A percentile compares a stretch with the other conserved stretches of the same genome.
Evolutionary conservation across 1,140 invertebrate species (phyloP).

Genomic region (Chrysomallon squamiferum): DNA sequence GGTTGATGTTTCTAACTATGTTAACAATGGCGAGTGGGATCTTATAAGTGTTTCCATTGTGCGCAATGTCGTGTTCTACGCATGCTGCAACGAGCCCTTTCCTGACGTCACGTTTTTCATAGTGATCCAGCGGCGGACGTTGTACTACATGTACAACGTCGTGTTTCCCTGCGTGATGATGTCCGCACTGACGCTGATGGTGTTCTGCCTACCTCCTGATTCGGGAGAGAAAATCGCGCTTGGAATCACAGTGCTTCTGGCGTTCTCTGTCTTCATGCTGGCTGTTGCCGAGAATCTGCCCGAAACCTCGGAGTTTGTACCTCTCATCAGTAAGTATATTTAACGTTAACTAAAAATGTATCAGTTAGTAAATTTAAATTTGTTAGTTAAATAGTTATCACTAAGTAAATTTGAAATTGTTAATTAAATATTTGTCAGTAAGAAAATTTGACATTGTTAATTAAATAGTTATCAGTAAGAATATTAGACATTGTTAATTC

Average conservation of each 20-base stretch:
- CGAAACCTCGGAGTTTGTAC: slow-evolving; percentile 70
- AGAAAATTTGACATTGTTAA: too few species aligned
- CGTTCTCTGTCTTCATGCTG: slow-evolving; percentile 71
- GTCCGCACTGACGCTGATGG: slow-evolving; percentile 67
- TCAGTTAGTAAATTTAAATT: background rate
- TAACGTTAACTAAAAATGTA: too few species aligned
- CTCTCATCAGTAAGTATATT: slow-evolving; percentile 68
- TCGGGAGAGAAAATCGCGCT: slow-evolving; percentile 70
- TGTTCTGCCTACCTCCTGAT: slow-evolving; percentile 70
- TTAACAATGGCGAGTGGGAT: slow-evolving; percentile 57
- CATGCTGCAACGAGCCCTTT: slow-evolving; percentile 65
- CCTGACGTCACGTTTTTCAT: slow-evolving; percentile 67
- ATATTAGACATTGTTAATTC: too few species aligned
- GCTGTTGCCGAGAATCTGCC: slow-evolving; percentile 70
- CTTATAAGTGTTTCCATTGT: slow-evolving; percentile 38
- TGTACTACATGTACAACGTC: slow-evolving; percentile 69
- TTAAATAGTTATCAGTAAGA: too few species aligned
- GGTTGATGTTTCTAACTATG: slow-evolving; percentile 51
- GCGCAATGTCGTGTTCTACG: slow-evolving; percentile 46
- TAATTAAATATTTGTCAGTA: background rate
- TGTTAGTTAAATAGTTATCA: background rate
- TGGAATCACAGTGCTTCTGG: slow-evolving; percentile 69
- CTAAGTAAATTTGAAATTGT: background rate
- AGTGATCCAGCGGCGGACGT: slow-evolving; percentile 41
- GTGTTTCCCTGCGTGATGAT: slow-evolving; percentile 71